Evolutionary conservation across 2,113 vertebrate species (phyloP).

Genomic region (Thalassoma bifasciatum): DNA sequence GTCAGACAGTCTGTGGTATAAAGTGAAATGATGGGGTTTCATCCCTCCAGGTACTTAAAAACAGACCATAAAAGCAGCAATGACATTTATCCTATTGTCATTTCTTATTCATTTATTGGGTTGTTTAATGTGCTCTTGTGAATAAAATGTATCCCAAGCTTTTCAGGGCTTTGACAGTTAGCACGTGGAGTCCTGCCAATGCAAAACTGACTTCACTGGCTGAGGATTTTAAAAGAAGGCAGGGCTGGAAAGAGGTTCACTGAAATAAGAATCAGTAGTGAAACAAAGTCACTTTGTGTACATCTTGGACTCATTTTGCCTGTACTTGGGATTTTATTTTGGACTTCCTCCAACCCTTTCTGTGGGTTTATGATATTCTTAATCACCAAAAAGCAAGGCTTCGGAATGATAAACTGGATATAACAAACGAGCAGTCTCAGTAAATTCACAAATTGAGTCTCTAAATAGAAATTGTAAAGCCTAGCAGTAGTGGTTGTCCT

Average conservation of each 20-base stretch:
- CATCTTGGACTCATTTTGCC: neutral
- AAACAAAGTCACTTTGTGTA: neutral
- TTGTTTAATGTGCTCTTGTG: conserved; percentile 7
- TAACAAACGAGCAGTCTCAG: too few relatives aligned
- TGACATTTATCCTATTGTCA: conserved; percentile 23
- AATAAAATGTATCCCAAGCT: conserved; percentile 1
- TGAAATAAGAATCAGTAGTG: neutral
- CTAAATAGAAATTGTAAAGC: too few relatives aligned
- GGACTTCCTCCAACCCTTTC: neutral
- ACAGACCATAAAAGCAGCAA: conserved; percentile 28
- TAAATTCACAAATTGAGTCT: too few relatives aligned
- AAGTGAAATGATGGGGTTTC: conserved; percentile 34
- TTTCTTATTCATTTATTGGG: conserved; percentile 12
- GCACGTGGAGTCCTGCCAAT: conserved; percentile 3
- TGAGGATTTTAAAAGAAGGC: conserved; percentile 16
- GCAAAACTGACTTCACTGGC: conserved; percentile 33
- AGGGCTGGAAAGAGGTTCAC: neutral
- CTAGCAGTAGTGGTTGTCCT: too few relatives aligned
- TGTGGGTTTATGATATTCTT: too few relatives aligned
- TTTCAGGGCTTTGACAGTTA: neutral
- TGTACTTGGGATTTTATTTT: neutral
- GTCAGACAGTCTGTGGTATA: conserved; percentile 29
- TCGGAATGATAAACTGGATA: too few relatives aligned
- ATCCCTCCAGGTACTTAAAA: conserved; percentile 22
- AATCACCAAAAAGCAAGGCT: too few relatives aligned